These are phyloP conservation scores for Craseonycteris thonglongyai DNA, from an alignment of 2,113 vertebrate species.

Conservation along the genomic window DNA sequence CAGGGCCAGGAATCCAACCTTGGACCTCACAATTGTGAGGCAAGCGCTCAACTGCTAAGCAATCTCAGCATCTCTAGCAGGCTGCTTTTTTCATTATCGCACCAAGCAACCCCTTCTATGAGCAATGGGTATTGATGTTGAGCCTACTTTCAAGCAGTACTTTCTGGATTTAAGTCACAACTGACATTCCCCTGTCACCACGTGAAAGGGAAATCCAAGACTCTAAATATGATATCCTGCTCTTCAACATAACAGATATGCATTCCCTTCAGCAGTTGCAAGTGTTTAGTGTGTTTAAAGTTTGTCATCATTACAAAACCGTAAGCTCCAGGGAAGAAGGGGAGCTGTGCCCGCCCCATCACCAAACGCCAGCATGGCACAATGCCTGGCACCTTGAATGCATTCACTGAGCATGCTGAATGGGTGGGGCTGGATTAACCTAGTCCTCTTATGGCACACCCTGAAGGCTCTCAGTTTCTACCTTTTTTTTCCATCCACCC, in stretches of 20 bases:
- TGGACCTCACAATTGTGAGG: too few relatives aligned
- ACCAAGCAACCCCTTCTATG: not conserved
- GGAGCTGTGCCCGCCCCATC: not conserved
- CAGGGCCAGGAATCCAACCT: too few relatives aligned
- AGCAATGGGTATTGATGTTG: not conserved
- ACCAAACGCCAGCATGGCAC: rapidly evolving
- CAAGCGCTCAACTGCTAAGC: too few relatives aligned
- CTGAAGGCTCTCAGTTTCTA: not conserved
- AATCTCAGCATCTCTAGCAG: too few relatives aligned
- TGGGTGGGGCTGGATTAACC: too few relatives aligned
- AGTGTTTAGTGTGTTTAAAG: not conserved
- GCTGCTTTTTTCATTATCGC: too few relatives aligned
- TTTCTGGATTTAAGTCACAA: not conserved
- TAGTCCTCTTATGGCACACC: rapidly evolving
- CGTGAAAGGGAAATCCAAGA: not conserved
- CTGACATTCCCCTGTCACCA: not conserved
- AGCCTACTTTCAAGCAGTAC: not conserved
- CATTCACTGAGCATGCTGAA: not conserved
- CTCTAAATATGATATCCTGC: not conserved
- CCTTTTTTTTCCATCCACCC: not conserved
- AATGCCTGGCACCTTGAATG: not conserved
- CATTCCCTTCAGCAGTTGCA: not conserved
- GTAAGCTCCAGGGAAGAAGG: not conserved
- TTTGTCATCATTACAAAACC: not conserved
- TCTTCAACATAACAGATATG: rapidly evolving